Base-by-base conservation (phyloP, 2,113 vertebrate species). In the Halichoeres trimaculatus region DNA sequence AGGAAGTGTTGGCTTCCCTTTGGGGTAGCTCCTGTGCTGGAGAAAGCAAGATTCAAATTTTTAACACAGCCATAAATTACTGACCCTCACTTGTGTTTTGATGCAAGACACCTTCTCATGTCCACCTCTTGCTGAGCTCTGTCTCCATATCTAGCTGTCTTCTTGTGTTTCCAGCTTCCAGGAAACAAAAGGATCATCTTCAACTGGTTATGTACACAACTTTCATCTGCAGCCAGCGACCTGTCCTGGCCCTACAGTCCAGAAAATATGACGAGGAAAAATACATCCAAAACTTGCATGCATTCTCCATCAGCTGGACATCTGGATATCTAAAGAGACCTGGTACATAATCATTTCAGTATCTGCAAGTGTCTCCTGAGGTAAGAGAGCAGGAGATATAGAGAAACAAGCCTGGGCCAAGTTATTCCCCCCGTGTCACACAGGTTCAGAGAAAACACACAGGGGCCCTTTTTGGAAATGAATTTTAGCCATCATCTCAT, bases 161-260 rank as follows among this genome's bases (percentile, higher is more conserved):
- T 34, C 53, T 48, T 50, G 60, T 53, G 60, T 60, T 61, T 68
- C 67, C 51, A 30, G 19, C 76, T 75, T 61, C 77, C 23, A 50
- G 45, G 35, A 81, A 79, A 78, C 66, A 64, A 62, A 13, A 73
- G 58, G 56, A 70, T 48, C 54, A 23, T 66, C 74, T 72, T 69
- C 55, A 23, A 57, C 48, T 11, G 65, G 76, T 69, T 48, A 70
- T 80, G 47, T n/a, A 35, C 67, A 71, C 66, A 30, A 57, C 86
- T 88, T 91, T 90, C 41, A 91, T 92, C 89, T 73, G 36, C 13
- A 22, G 86, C 91, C 89, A 90, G 59, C 30, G 16, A 72, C 61
- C 66, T 76, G 80, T 81, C 85, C 60, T n/a, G 48, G 43, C 56
- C 4, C 40, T 7, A 50, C 68, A 20, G 36, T 56, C 61, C 48